Base-by-base conservation (phyloP, 2,888 invertebrate species). In the Drosophila rubida region DNA sequence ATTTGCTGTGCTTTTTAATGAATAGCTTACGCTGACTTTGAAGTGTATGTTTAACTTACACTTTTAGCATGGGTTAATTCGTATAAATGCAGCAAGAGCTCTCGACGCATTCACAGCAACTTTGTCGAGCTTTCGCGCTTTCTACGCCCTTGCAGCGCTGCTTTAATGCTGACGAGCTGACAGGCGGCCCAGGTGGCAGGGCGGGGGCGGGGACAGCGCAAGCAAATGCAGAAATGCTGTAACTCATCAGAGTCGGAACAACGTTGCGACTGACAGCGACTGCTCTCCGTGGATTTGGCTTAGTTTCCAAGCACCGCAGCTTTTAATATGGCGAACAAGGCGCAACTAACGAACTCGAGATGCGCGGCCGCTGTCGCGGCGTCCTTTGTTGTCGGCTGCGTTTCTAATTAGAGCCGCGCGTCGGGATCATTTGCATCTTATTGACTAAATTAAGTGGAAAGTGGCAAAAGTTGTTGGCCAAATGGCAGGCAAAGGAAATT, bases 401-500 rank as follows among this genome's bases (percentile, higher is more conserved):
- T 60, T 78, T 76, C 63, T 74, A 76, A 76, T 76, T 76, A 76
- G 76, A 63, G 37, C 25, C 22, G 58, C 53, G 55, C 39, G 32
- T 32, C 37, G 23, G 50, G 9, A 68, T 66, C 88, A 87, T 88
- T 85, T 88, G 79, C 83, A 88, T 86, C 75, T 86, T 87, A 85
- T 88, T 87, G 85, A 88, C 86, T 88, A 80, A 86, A 88, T 85
- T 86, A 78, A 73, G 84, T 72, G 75, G 53, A 72, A 49, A 54
- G 51, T 41, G 61, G 75, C 64, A 72, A 80, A 78, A 75, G 74
- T 73, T 78, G 50, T 30, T 14, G 61, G 39, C 50, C 13, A 37
- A 37, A 37, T 30, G 9, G 30, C 11, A 30, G 9, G 30, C 30
- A 58, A 53, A 53, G 16, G 65, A 65, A 75, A 79, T 59, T 55